These are phyloP conservation scores for Exephanes ischioxanthus DNA, from an alignment of 2,888 invertebrate genomes.

Conservation along the genomic window DNA sequence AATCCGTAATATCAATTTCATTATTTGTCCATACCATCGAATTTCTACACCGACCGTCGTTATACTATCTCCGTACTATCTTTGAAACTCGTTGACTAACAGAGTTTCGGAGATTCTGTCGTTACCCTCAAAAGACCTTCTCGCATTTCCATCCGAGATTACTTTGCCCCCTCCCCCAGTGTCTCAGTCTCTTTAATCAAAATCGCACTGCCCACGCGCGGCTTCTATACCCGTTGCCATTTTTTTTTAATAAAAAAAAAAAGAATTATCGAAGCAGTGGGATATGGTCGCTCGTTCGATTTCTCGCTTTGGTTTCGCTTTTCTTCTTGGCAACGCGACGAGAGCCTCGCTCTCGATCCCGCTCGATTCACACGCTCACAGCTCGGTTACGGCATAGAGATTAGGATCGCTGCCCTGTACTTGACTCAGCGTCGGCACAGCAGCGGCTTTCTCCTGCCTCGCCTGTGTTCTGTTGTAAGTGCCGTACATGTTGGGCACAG, in stretches of 20 bases:
- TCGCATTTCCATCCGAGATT: constrained; percentile 58
- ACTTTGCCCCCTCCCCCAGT: constrained; percentile 69
- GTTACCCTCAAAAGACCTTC: not conserved
- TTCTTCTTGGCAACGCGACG: constrained; percentile 27
- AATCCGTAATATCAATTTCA: constrained; percentile 22
- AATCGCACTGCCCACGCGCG: constrained; percentile 39
- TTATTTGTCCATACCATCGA: constrained; percentile 24
- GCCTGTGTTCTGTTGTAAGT: constrained; percentile 82
- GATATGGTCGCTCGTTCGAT: constrained; percentile 44
- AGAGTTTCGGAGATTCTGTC: constrained; percentile 45
- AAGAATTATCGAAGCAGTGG: constrained; percentile 11
- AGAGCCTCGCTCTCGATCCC: not conserved
- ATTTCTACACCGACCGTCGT: constrained; percentile 24
- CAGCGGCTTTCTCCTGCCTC: constrained; percentile 80
- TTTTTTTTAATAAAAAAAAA: constrained; percentile 60
- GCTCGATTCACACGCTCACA: constrained; percentile 84
- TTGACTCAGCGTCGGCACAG: constrained; percentile 82
- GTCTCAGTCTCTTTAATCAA: constrained; percentile 64
- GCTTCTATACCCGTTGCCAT: constrained; percentile 45
- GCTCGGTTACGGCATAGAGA: constrained; percentile 91
- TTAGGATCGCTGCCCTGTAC: constrained; percentile 85
- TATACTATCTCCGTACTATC: constrained; percentile 1
- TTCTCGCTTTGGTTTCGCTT: constrained; percentile 58
- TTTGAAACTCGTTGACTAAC: constrained; percentile 60
- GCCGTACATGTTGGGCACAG: constrained; percentile 84